These are phyloP conservation scores for Tiliacea citrago DNA, from an alignment of 2,888 invertebrate species.

Conservation along the genomic window DNA sequence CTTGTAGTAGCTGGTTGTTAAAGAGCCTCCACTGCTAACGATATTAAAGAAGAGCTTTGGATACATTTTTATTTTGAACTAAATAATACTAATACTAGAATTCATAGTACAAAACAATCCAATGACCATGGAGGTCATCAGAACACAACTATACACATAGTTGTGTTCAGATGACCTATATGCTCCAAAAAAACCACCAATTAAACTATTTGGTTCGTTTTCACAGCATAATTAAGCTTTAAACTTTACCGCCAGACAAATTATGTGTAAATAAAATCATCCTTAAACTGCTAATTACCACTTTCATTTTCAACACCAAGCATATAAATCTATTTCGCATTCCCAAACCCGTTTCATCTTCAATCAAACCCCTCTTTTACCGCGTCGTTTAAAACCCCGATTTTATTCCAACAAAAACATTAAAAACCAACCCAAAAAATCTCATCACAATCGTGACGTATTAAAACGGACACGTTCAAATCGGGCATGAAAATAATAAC, in stretches of 20 bases:
- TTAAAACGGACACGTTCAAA: slow-evolving; percentile 70
- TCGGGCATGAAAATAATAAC: slow-evolving; percentile 80
- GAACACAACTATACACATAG: too few relatives aligned
- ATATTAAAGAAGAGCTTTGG: too few relatives aligned
- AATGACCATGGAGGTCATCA: neutral
- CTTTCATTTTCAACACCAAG: slow-evolving; percentile 12
- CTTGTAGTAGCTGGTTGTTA: neutral
- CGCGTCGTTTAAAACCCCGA: slow-evolving; percentile 35
- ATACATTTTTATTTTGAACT: too few relatives aligned
- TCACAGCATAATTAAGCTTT: neutral
- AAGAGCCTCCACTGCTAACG: neutral
- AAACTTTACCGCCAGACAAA: neutral
- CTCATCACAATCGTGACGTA: slow-evolving; percentile 65
- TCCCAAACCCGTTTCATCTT: slow-evolving; percentile 13
- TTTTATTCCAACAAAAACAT: slow-evolving; percentile 2
- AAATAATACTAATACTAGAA: neutral
- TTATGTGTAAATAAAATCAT: slow-evolving; percentile 17
- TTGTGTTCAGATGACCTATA: too few relatives aligned
- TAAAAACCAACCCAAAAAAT: slow-evolving; percentile 42
- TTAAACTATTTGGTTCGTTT: neutral
- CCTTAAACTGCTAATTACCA: neutral
- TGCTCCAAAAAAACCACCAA: too few relatives aligned
- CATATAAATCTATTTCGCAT: slow-evolving; percentile 33
- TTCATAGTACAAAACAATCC: neutral
- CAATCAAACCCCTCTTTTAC: slow-evolving; percentile 42